Percentiles rank a stretch among this genome's conserved stretches.
phyloP scores from a whole-genome alignment of 2,888 invertebrate species.

The Lucinisca nassula region DNA sequence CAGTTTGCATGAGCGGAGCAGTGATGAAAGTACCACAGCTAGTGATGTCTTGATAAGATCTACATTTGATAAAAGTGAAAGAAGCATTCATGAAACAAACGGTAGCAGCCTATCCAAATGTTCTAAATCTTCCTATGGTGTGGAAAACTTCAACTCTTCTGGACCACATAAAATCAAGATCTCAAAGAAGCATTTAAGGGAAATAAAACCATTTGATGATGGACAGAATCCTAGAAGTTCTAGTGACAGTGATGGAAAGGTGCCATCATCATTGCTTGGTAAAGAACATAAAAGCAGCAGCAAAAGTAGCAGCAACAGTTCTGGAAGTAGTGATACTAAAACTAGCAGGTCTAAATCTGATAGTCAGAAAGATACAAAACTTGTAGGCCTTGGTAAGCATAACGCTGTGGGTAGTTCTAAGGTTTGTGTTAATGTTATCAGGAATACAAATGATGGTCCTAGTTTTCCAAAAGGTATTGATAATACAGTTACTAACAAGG shows the following conservation, averaged over 20 bases:
- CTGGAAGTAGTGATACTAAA: neutral
- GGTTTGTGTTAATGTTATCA: neutral
- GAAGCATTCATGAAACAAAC: conserved; percentile 48
- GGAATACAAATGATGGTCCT: neutral
- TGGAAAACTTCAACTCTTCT: conserved; percentile 78
- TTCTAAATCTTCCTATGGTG: conserved; percentile 69
- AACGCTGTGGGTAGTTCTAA: neutral
- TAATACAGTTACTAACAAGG: conserved; percentile 43
- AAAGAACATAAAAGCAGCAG: conserved; percentile 18
- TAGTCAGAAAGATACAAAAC: neutral
- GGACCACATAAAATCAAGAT: conserved; percentile 80
- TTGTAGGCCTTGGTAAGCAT: neutral
- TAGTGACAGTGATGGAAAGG: conserved; percentile 66
- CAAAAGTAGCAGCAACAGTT: conserved; percentile 1
- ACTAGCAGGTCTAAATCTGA: neutral
- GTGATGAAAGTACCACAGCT: conserved; percentile 78
- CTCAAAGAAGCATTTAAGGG: conserved; percentile 78
- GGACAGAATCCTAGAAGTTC: conserved; percentile 64
- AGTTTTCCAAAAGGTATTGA: conserved; percentile 45
- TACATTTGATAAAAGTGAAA: conserved; percentile 70
- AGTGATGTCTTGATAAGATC: conserved; percentile 79
- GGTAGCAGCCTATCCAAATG: conserved; percentile 72
- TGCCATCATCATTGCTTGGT: conserved; percentile 58
- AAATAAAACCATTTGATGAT: conserved; percentile 78
- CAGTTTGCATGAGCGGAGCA: conserved; percentile 60